Conservation (phyloP, 1,140 invertebrate species). For the Drosophila kurseongensis region DNA sequence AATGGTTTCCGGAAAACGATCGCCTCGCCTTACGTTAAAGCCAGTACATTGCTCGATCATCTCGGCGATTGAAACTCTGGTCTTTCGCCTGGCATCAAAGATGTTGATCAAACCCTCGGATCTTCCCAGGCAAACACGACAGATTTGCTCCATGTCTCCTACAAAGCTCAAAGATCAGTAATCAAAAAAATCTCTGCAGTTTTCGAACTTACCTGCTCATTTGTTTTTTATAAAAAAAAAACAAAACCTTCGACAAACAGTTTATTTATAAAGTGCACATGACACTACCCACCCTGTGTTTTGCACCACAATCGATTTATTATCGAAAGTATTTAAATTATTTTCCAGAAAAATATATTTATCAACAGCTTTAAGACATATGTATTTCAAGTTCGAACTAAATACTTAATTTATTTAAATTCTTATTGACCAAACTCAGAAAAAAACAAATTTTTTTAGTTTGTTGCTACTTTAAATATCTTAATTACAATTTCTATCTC, state of each 20-base stretch:
- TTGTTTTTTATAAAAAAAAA: not conserved
- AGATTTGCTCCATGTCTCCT: constrained; percentile 14
- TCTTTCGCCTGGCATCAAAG: constrained; percentile 1
- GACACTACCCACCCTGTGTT: not conserved
- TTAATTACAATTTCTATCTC: no score
- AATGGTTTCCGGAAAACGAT: constrained; percentile 14
- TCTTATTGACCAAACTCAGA: no score
- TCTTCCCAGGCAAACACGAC: constrained; percentile 14
- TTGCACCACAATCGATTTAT: not conserved
- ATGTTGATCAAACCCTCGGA: constrained; percentile 6
- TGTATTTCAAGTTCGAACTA: no score
- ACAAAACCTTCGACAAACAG: not conserved
- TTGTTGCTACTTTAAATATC: no score
- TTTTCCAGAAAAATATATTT: no score
- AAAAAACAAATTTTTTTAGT: no score
- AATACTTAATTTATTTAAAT: no score
- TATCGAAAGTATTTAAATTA: not conserved
- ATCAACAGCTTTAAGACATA: no score
- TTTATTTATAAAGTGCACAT: not conserved
- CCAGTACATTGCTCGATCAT: constrained; percentile 27
- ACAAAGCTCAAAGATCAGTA: not conserved
- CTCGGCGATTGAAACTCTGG: constrained; percentile 5
- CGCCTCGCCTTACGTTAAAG: constrained; percentile 4
- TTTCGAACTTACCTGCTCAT: not conserved
- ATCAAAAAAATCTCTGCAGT: no score